Conservation (phyloP, 2,797 vertebrate genomes). For the Chrysocyon brachyurus region DNA sequence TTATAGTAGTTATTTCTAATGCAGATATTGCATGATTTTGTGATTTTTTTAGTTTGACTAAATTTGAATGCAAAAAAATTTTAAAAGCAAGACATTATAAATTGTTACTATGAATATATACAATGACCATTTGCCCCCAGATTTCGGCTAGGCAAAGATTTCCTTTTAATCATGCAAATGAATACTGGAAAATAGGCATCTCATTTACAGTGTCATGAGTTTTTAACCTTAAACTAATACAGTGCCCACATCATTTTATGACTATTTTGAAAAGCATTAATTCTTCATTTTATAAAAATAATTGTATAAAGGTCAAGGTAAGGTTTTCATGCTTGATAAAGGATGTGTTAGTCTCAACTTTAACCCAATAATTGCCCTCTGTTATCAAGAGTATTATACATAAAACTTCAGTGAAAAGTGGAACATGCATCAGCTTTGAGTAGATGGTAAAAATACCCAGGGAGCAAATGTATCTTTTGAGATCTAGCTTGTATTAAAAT, state of each 20-base stretch:
- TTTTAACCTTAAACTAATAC: conserved; percentile 59
- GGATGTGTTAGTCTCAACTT: conserved; percentile 12
- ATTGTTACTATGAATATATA: conserved; percentile 38
- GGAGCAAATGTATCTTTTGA: conserved; percentile 44
- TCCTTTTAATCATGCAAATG: conserved; percentile 67
- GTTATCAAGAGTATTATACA: not conserved
- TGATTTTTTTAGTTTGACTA: not conserved
- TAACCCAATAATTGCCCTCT: conserved; percentile 27
- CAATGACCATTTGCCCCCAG: not conserved
- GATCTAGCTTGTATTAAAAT: not conserved
- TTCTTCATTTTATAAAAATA: conserved; percentile 52
- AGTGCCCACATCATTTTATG: not conserved
- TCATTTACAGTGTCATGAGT: conserved; percentile 31
- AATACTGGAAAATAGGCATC: conserved; percentile 49
- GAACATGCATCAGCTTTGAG: not conserved
- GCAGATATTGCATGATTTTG: not conserved
- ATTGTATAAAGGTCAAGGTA: conserved; percentile 52
- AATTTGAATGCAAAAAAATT: conserved; percentile 7
- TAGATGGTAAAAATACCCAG: not conserved
- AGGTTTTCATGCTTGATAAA: conserved; percentile 56
- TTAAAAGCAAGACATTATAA: conserved; percentile 41
- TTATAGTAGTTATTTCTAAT: not conserved
- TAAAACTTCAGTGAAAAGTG: not conserved
- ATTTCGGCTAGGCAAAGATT: conserved; percentile 46
- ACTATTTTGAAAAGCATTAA: conserved; percentile 58